Evolutionary conservation across 2,888 invertebrate species (phyloP), one percentile per base, ranked within the genome.

Genomic region (Ochropleura plecta): DNA sequence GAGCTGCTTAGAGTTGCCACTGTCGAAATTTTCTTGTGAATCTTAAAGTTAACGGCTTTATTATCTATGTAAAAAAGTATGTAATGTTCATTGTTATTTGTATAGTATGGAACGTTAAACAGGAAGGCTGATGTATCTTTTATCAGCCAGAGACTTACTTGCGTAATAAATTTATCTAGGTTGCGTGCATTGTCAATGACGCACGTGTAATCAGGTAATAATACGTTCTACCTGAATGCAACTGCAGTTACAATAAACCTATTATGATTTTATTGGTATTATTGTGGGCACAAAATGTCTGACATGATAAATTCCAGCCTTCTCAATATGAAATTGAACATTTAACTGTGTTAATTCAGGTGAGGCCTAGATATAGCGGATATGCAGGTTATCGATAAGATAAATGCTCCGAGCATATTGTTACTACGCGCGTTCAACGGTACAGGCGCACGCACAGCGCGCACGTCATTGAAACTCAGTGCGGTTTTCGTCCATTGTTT

Each of bases 321-420:
- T 71, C 59, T 70, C 66, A 68, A 64, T 70, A 74, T 74, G 40
- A 79, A 70, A 72, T 76, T 70, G 59, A 79, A 70, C 72, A 81
- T 82, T 78, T 80, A 78, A 55, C 63, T 68, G 44, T 90, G 85
- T 91, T 91, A 89, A 84, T 82, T 90, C 92, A 92, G 88, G 88
- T 92, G 91, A 90, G 87, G 89, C 89, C 91, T 89, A 90, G 88
- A 86, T 92, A 83, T 79, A 79, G 70, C 60, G 81, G 81, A 87
- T 88, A 86, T 82, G 84, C 82, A 82, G 82, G 85, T 84, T 84
- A 69, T 66, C 66, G 88, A 89, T 89, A 88, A 89, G 88, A 90
- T 90, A 89, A 86, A 88, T 83, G 81, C 79, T 87, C 79, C 86
- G 88, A 79, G 79, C 76, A 73, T 86, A 86, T 90, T 84, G 87